Base-by-base conservation (phyloP, 2,113 vertebrate genomes). In the Corythoichthys haematopterus region DNA sequence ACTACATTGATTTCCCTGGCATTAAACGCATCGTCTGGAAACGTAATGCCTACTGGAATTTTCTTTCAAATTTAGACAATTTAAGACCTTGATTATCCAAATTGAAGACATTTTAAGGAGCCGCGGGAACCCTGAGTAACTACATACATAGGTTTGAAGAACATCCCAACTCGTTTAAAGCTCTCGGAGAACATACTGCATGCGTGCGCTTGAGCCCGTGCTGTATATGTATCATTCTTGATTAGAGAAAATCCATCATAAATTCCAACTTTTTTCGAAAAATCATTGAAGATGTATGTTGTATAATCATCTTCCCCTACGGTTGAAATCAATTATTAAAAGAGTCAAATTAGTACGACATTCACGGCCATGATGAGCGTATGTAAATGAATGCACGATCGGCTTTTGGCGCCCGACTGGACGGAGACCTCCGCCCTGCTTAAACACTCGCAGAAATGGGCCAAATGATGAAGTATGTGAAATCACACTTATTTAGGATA, bases 211-310 rank as follows among this genome's bases (percentile, higher is more conserved):
- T 36, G 33, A 36, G 55, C 33, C 55, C 12, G 11, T 36, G 35
- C 55, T 6, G 1, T 57, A n/a, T 10, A 36, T 12, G 20, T 35
- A 57, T 57, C 55, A 57, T 57, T 36, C 55, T 57, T 57, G 55
- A 57, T 57, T 36, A 36, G 55, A 37, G 55, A 57, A 57, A 57
- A 57, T 57, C 55, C 5, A 57, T 57, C 13, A 57, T 57, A 57
- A 57, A 57, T 57, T 57, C 55, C 12, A 57, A 36, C 55, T 36
- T 36, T 33, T 20, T 55, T 33, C 14, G 13, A 57, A 57, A 57
- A 57, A 57, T 57, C 55, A 57, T 57, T 57, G 55, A 57, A 14
- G 55, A 57, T 36, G 55, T 57, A 36, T 14, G 55, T 57, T 36
- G 55, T 57, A 57, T 57, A 36, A 57, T 57, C 28, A 57, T 36